phyloP scores from a whole-genome alignment of 2,888 invertebrate species.

The Tillus elongatus region DNA sequence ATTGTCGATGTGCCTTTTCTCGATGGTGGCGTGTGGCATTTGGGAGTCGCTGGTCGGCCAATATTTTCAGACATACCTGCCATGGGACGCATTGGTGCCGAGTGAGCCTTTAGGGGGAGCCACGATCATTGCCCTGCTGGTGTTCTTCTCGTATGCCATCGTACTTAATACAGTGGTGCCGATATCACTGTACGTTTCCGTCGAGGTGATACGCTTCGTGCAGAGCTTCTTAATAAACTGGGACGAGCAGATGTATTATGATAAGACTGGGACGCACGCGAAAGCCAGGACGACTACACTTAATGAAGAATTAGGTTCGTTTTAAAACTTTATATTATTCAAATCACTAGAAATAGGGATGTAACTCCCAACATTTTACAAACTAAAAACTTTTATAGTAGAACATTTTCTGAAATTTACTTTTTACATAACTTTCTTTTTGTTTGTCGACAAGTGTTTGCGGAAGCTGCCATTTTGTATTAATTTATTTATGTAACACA shows the following conservation, averaged over 20 bases:
- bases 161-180: slow-evolving; percentile 99
- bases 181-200: slow-evolving; percentile 95
- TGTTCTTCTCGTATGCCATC: slow-evolving; percentile 99
- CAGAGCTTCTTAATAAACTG: slow-evolving; percentile 99
- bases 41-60: slow-evolving; percentile 94
- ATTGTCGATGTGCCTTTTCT: slow-evolving; percentile 94
- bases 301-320: slow-evolving; percentile 85
- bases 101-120: slow-evolving; percentile 73
- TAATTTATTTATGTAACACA: too few relatives aligned
- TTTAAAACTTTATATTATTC: too few relatives aligned
- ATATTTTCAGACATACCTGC: slow-evolving; percentile 82
- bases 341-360: too few relatives aligned
- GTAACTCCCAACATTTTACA: too few relatives aligned
- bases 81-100: slow-evolving; percentile 90
- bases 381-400: too few relatives aligned
- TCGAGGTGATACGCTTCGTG: slow-evolving; percentile 94
- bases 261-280: slow-evolving; percentile 80
- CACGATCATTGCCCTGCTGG: slow-evolving; percentile 87
- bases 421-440: too few relatives aligned
- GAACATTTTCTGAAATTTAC: too few relatives aligned
- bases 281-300: slow-evolving; percentile 95
- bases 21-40: slow-evolving; percentile 93
- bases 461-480: too few relatives aligned
- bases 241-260: slow-evolving; percentile 97
- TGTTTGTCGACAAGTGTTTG: too few relatives aligned